Conservation (phyloP, 2,113 vertebrate genomes). For the Engraulis encrasicolus region DNA sequence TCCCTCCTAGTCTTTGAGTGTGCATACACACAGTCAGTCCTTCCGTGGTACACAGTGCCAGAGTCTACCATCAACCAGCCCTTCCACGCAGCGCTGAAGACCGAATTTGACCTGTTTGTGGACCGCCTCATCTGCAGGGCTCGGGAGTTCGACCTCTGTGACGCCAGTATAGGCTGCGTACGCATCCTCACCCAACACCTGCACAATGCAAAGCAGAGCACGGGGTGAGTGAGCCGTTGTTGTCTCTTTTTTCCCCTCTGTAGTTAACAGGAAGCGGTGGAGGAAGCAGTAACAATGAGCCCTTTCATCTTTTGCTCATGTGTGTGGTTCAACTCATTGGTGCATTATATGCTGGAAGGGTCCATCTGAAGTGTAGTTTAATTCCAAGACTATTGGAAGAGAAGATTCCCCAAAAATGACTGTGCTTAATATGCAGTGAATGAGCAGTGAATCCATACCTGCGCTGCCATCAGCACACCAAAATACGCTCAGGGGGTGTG, state of each 20-base stretch:
- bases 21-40: slow-evolving; percentile 69
- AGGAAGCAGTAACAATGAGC: not conserved
- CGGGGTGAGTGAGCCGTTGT: slow-evolving; percentile 61
- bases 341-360: no score
- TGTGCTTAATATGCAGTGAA: no score
- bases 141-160: slow-evolving; percentile 65
- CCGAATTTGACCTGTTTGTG: slow-evolving; percentile 65
- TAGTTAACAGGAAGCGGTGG: not conserved
- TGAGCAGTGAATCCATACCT: no score
- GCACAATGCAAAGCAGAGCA: slow-evolving; percentile 67
- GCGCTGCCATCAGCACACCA: no score
- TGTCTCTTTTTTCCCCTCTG: no score
- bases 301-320: not conserved
- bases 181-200: slow-evolving; percentile 74
- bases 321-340: no score
- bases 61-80: slow-evolving; percentile 65
- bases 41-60: slow-evolving; percentile 68
- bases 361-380: no score
- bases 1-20: no score
- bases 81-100: slow-evolving; percentile 66
- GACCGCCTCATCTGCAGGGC: slow-evolving; percentile 63
- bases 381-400: no score
- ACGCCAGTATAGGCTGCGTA: slow-evolving; percentile 66
- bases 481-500: no score
- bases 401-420: no score